phyloP scores from a whole-genome alignment of 2,113 vertebrate genomes.

The Brachionichthys hirsutus region DNA sequence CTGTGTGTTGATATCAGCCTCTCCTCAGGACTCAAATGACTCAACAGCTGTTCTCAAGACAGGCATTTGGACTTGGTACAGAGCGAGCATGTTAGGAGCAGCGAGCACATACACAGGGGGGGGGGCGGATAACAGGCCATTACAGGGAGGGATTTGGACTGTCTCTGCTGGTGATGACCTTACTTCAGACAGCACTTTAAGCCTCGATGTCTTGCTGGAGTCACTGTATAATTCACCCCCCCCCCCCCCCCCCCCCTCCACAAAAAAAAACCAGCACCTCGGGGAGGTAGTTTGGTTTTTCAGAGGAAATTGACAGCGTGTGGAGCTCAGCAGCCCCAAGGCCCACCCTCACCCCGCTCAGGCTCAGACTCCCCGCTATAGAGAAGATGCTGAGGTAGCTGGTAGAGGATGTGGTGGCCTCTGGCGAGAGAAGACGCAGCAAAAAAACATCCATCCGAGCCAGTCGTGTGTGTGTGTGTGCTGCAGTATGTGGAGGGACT shows the following conservation, averaged over 20 bases:
- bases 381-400: conserved; percentile 75
- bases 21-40: conserved; percentile 39
- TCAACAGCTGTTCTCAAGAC: conserved; percentile 55
- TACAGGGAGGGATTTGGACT: conserved; percentile 59
- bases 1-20: conserved; percentile 28
- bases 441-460: conserved; percentile 24
- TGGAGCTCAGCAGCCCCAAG: conserved; percentile 62
- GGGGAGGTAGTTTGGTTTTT: conserved; percentile 57
- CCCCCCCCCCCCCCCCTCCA: too few species aligned
- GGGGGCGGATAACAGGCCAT: conserved; percentile 48
- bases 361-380: conserved; percentile 63
- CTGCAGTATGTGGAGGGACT: not conserved
- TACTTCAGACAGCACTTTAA: conserved; percentile 70
- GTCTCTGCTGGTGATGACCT: conserved; percentile 64
- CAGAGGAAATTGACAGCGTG: conserved; percentile 65
- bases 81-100: conserved; percentile 42
- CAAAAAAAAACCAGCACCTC: conserved; percentile 45
- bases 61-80: conserved; percentile 32
- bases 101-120: conserved; percentile 38
- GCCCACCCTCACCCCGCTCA: conserved; percentile 50
- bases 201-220: conserved; percentile 49
- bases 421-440: conserved; percentile 48
- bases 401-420: conserved; percentile 60
- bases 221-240: conserved; percentile 50
- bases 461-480: conserved; percentile 20